Conservation (phyloP, 2,888 invertebrate genomes). For the Standfussiana lucernea region DNA sequence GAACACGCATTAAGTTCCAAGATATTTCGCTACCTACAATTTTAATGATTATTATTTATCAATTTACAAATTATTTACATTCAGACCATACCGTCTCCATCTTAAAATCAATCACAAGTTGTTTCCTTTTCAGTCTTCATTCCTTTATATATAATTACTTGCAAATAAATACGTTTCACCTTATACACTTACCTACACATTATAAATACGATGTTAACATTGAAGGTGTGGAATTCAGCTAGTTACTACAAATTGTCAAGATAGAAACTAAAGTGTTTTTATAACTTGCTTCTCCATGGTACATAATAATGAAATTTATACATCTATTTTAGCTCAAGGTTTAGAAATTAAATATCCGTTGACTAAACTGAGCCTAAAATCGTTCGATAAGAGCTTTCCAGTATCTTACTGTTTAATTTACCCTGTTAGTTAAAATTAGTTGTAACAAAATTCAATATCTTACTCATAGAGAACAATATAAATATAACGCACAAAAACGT, state of each 20-base stretch:
- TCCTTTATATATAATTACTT: conserved; percentile 71
- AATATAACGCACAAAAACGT: conserved; percentile 83
- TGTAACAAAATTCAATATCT: conserved; percentile 78
- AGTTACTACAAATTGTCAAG: conserved; percentile 38
- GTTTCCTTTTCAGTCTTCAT: conserved; percentile 88
- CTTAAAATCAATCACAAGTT: conserved; percentile 84
- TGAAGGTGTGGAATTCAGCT: conserved; percentile 53
- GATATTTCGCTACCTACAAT: conserved; percentile 75
- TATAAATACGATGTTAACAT: conserved; percentile 61
- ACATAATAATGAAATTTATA: conserved; percentile 50
- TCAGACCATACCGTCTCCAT: conserved; percentile 79
- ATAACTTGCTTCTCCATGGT: conserved; percentile 46
- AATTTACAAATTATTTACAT: conserved; percentile 81
- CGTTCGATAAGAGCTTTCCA: conserved; percentile 71
- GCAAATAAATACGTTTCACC: conserved; percentile 56
- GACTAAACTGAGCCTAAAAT: conserved; percentile 65
- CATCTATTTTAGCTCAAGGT: conserved; percentile 51
- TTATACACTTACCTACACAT: conserved; percentile 64
- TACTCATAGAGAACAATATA: conserved; percentile 82
- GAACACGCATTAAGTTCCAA: conserved; percentile 83
- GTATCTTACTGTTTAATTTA: conserved; percentile 79
- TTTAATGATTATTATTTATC: conserved; percentile 69
- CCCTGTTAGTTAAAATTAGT: conserved; percentile 88
- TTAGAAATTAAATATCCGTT: conserved; percentile 40
- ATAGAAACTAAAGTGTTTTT: conserved; percentile 31